These are phyloP conservation scores for Isotomurus palustris DNA, from an alignment of 2,888 invertebrate species.

Conservation along the genomic window DNA sequence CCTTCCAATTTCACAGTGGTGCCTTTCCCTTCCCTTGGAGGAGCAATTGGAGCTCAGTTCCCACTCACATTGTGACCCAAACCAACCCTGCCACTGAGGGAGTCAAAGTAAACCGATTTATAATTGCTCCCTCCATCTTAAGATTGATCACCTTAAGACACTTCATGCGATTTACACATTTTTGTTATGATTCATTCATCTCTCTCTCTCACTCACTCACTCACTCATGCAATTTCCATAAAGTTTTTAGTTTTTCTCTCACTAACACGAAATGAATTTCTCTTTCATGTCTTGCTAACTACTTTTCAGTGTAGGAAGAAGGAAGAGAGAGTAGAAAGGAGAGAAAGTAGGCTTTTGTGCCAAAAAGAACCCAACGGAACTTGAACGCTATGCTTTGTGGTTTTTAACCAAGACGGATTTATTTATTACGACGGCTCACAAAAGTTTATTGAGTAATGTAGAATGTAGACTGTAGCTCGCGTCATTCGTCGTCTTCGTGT, in stretches of 20 bases:
- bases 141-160: too few relatives aligned
- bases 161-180: slow-evolving; percentile 13
- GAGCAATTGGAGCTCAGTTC: slow-evolving; percentile 43
- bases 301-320: too few relatives aligned
- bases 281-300: too few relatives aligned
- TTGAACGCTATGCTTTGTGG: too few relatives aligned
- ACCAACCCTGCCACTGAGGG: slow-evolving; percentile 43
- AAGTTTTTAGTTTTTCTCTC: neutral
- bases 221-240: neutral
- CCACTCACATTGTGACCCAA: slow-evolving; percentile 45
- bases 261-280: too few relatives aligned
- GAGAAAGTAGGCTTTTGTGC: too few relatives aligned
- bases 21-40: slow-evolving; percentile 42
- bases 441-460: neutral
- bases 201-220: neutral
- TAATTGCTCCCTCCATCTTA: too few relatives aligned
- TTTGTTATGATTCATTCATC: slow-evolving; percentile 5
- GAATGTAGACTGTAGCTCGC: too few relatives aligned
- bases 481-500: too few relatives aligned
- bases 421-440: neutral
- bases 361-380: too few relatives aligned
- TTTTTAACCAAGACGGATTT: too few relatives aligned
- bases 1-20: slow-evolving; percentile 38
- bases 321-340: too few relatives aligned
- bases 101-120: slow-evolving; percentile 39